Base-by-base conservation (phyloP, 2,113 vertebrate species). In the Phalacrocorax pelagicus region DNA sequence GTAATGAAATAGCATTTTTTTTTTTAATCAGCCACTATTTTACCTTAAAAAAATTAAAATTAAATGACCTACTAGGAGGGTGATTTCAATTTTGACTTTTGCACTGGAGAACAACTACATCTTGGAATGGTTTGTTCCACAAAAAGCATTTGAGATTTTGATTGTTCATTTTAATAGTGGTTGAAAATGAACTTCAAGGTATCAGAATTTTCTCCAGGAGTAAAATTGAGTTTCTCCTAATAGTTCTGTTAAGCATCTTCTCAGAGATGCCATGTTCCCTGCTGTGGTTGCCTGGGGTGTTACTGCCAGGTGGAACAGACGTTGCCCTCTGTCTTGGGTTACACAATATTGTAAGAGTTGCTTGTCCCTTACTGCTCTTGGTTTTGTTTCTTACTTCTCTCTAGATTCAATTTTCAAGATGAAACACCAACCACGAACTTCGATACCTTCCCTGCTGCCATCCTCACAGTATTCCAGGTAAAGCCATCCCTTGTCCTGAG, bases 401-500 rank as follows among this genome's bases (percentile, higher is more conserved):
- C 80, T 95, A 99, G 99, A 96, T 99, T 99, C 98, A 99, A 99
- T 98, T 99, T 99, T 97, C 97, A 98, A 61, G 99, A 99, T 1
- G 99, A 99, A 98, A 99, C 99, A 8, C 99, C 99, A 11, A 99
- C 99, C 10, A 99, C 99, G 12, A 99, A 99, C 97, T 99, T 99
- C 2, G 99, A 99, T 94, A 99, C 99, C 8, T 99, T 99, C 91
- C 99, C 99, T 18, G 99, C 99, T 3, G 99, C 99, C 61, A 99
- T 99, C 92, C 99, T 99, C 90, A 99, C 99, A 0, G 99, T 99
- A 55, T 99, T 99, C 97, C 99, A 99, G 99, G 99, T 99, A 98
- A 98, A 97, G n/a, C 23, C 15, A 23, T 14, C 2, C 21, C 54
- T 67, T 36, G 4, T 32, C 16, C 46, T 42, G 49, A 18, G 46